Evolutionary conservation across 2,888 invertebrate species (phyloP), one percentile per base, ranked within the genome.

Genomic region (Hypercompe scribonia): DNA sequence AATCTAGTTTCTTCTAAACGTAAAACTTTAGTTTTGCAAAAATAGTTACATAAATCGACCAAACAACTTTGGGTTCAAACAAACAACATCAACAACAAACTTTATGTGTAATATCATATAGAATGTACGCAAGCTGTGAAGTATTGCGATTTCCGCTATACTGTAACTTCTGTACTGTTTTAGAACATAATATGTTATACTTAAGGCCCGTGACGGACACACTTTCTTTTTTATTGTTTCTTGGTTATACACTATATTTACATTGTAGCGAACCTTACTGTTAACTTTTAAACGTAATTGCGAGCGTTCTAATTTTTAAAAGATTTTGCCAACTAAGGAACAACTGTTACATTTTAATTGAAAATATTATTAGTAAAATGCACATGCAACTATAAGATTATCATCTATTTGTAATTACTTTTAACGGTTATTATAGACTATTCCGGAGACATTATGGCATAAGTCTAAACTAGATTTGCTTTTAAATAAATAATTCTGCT

Each of bases 211-310:
- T 84, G 75, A 84, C 81, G 80, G 46, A 61, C 68, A 66, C 66
- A 78, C 83, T 84, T 81, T 84, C 78, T 78, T 80, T 78, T 78
- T 80, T 39, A 78, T 78, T 75, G 74, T 80, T 76, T 71, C 65
- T 68, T 78, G 71, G 50, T 58, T 67, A 54, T 42, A 54, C 15
- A 39, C 70, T 70, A 28, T 70, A 58, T 64, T 68, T 70, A 74
- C 74, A 64, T 63, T 63, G 33, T 70, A 33, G 61, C 42, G n/a
- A 34, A 31, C 21, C n/a, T 39, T 21, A 18, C 31, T 69, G n/a
- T 24, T 61, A 18, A 61, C 10, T 61, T 31, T 61, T 61, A 28
- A 34, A 50, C 24, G 50, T 24, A n/a, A 24, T 28, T 68, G 39
- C 10, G 5, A 61, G 42, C 31, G 10, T 34, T 28, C 2, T 39